A percentile compares a stretch with the other conserved stretches of the same genome.
phyloP scores from a whole-genome alignment of 2,797 vertebrate genomes.

The Merluccius polli region DNA sequence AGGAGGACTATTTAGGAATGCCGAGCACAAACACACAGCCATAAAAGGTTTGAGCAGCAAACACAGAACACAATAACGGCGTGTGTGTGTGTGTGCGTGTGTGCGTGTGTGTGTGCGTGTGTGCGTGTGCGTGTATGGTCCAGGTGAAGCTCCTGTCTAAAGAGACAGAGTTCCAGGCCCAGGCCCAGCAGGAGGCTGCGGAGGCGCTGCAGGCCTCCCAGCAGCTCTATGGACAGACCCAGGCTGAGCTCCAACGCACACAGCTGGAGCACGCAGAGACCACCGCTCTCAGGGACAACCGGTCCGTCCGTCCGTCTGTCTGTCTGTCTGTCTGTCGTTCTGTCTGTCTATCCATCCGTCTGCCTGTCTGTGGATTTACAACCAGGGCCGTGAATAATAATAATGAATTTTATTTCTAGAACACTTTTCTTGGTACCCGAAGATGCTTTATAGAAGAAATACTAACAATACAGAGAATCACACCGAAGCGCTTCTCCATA shows the following conservation, averaged over 20 bases:
- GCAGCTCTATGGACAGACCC: constrained; percentile 51
- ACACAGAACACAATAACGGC: constrained; percentile 53
- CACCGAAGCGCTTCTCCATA: not conserved
- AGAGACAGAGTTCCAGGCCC: constrained; percentile 64
- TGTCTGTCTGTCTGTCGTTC: not conserved
- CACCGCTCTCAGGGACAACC: constrained; percentile 65
- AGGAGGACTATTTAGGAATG: too few relatives aligned
- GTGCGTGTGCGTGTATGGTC: not conserved
- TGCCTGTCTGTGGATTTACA: not conserved
- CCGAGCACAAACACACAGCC: too few relatives aligned
- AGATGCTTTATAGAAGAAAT: not conserved
- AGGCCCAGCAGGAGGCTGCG: constrained; percentile 48
- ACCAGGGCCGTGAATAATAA: not conserved
- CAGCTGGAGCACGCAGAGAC: constrained; percentile 64
- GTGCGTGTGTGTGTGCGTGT: constrained; percentile 6
- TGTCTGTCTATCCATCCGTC: too few relatives aligned
- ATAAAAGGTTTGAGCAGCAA: too few relatives aligned
- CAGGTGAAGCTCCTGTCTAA: constrained; percentile 74
- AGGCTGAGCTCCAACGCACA: constrained; percentile 56
- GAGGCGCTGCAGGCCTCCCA: constrained; percentile 62
- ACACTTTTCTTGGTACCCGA: not conserved
- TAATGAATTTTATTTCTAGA: not conserved
- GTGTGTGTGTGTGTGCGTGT: not conserved
- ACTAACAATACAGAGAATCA: not conserved
- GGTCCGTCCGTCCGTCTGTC: constrained; percentile 44